phyloP scores from a whole-genome alignment of 1,140 invertebrate species.

The Lethrus apterus region DNA sequence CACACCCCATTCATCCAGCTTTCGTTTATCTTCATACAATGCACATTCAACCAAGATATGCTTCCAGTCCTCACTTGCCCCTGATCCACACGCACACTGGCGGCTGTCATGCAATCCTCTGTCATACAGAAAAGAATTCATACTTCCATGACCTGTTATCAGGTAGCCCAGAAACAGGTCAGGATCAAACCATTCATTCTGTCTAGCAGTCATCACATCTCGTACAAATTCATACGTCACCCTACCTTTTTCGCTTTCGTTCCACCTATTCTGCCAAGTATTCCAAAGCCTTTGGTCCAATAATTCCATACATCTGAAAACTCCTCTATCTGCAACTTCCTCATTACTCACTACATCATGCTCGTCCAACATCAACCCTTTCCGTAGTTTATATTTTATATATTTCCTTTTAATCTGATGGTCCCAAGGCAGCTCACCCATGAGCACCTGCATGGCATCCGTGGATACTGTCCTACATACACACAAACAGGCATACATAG shows the following conservation, averaged over 20 bases:
- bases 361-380: neutral
- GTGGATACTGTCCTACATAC: neutral
- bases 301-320: too few species aligned
- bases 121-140: constrained; percentile 7
- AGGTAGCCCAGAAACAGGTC: neutral
- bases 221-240: too few species aligned
- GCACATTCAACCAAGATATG: constrained; percentile 12
- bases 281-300: too few species aligned
- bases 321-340: too few species aligned
- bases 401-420: neutral
- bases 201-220: too few species aligned
- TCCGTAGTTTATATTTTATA: too few species aligned
- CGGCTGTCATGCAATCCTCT: constrained; percentile 1
- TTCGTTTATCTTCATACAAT: constrained; percentile 6
- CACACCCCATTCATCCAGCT: neutral
- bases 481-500: constrained; percentile 18
- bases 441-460: too few species aligned
- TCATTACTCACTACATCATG: too few species aligned
- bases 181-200: too few species aligned
- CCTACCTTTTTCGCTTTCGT: neutral
- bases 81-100: constrained; percentile 7
- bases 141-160: constrained; percentile 8
- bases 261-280: constrained; percentile 13
- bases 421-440: too few species aligned
- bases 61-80: constrained; percentile 3